Conservation (phyloP, 1,140 invertebrate genomes). For the Drosophila punjabiensis region DNA sequence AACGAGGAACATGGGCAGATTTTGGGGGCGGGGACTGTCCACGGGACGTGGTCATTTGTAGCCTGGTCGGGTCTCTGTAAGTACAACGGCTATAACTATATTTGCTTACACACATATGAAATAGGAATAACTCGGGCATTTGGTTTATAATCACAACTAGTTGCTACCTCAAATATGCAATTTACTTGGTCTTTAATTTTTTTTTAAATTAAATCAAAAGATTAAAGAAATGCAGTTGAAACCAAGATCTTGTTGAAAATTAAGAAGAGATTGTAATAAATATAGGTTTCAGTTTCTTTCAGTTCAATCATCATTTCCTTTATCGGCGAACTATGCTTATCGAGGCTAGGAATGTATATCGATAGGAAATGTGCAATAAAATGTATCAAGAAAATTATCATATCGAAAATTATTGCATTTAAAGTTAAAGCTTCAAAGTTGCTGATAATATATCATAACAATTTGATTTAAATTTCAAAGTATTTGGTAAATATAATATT, state of each 20-base stretch:
- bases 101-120: conserved; percentile 60
- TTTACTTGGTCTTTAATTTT: not conserved
- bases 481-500: no score
- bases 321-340: not conserved
- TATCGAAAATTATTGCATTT: no score
- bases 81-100: conserved; percentile 59
- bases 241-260: not conserved
- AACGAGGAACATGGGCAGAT: not conserved
- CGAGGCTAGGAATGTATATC: not conserved
- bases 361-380: not conserved
- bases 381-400: no score
- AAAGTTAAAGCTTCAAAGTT: no score
- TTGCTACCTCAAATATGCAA: conserved; percentile 8
- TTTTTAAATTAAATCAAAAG: no score
- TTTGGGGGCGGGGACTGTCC: conserved; percentile 3
- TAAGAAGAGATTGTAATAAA: not conserved
- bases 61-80: not conserved
- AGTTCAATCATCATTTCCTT: not conserved
- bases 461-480: no score
- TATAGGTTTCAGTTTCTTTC: not conserved
- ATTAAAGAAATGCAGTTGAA: not conserved
- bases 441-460: no score
- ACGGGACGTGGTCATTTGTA: conserved; percentile 7
- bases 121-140: conserved; percentile 9
- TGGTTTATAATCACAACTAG: not conserved